Evolutionary conservation across 2,888 invertebrate species (phyloP).

Genomic region (Camptogramma bilineatum): DNA sequence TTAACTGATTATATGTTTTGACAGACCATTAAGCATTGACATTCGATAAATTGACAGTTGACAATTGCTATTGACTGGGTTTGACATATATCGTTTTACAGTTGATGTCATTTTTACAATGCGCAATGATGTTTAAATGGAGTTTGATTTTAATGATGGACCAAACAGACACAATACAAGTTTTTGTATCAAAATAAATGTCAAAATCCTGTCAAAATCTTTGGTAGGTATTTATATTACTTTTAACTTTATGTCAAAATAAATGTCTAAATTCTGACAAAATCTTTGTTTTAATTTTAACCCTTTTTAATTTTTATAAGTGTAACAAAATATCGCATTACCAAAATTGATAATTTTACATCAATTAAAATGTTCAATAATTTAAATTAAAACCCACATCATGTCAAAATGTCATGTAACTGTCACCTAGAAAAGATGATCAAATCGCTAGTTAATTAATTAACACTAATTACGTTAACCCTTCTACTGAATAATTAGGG

Average conservation of each 20-base stretch:
- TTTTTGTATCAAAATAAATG: conserved; percentile 18
- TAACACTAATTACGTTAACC: conserved; percentile 72
- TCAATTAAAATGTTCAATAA: conserved; percentile 41
- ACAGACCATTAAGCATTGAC: conserved; percentile 76
- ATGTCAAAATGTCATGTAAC: conserved; percentile 70
- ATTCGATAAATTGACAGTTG: conserved; percentile 60
- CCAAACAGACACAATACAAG: conserved; percentile 23
- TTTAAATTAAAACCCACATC: conserved; percentile 65
- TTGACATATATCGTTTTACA: conserved; percentile 75
- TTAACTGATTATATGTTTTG: conserved; percentile 81
- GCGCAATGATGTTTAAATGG: conserved; percentile 60
- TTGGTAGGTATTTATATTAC: too few species aligned
- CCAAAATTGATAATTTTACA: conserved; percentile 11
- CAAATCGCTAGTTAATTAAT: conserved; percentile 67
- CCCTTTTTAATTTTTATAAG: not conserved
- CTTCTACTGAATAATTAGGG: conserved; percentile 53
- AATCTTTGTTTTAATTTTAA: too few species aligned
- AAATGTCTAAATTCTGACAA: too few species aligned
- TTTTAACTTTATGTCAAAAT: too few species aligned
- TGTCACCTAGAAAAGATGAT: conserved; percentile 64
- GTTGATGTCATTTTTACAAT: conserved; percentile 73
- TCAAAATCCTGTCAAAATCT: too few species aligned
- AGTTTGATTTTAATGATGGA: conserved; percentile 41
- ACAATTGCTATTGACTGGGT: conserved; percentile 63
- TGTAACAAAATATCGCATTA: not conserved